A percentile compares a stretch with the other conserved stretches of the same genome.
Evolutionary conservation across 2,888 invertebrate genomes (phyloP).

Genomic region (Dendrolimus pini): DNA sequence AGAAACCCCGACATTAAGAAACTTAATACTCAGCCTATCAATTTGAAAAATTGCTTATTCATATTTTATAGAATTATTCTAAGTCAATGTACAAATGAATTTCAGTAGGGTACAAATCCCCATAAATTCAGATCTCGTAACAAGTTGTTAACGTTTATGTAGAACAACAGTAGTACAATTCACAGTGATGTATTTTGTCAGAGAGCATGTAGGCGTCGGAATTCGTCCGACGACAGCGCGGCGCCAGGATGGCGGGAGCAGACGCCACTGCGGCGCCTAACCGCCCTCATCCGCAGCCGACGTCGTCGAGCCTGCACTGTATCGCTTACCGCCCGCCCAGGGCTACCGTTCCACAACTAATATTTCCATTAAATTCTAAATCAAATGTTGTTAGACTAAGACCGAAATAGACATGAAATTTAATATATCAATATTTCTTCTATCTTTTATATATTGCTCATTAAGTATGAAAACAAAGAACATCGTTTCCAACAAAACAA

Average conservation of each 20-base stretch:
- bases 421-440: conserved; percentile 2
- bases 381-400: no score
- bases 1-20: no score
- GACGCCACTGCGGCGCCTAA: conserved; percentile 13
- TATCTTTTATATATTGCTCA: conserved; percentile 9
- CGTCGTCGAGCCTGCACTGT: conserved; percentile 23
- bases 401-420: conserved; percentile 4
- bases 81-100: no score
- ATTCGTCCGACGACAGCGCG: conserved; percentile 10
- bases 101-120: no score
- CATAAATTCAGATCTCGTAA: no score
- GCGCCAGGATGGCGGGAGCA: conserved; percentile 42
- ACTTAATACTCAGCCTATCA: no score
- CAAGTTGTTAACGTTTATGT: no score
- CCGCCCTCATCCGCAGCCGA: conserved; percentile 1
- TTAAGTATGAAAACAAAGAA: conserved; percentile 25
- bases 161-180: not conserved
- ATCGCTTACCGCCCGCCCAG: conserved; percentile 20
- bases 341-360: conserved; percentile 1
- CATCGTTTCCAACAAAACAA: conserved; percentile 19
- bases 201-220: conserved; percentile 9
- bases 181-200: not conserved
- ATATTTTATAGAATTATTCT: no score
- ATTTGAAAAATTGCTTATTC: no score
- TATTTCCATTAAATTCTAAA: not conserved